Evolutionary conservation across 2,888 invertebrate species (phyloP).

Genomic region (Ramazzottius varieornatus): DNA sequence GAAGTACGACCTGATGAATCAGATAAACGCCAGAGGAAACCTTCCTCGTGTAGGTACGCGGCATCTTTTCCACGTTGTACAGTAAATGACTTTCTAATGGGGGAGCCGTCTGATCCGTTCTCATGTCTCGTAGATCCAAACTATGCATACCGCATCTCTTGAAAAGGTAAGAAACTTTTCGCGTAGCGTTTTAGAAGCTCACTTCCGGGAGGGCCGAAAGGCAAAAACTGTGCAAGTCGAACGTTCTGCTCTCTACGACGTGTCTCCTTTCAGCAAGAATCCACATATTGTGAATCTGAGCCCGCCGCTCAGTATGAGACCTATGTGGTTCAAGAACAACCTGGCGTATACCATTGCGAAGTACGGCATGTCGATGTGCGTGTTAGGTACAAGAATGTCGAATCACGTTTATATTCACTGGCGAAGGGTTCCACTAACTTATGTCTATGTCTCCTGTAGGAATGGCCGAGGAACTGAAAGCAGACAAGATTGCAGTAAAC

Average conservation of each 20-base stretch:
- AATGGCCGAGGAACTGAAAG: conserved; percentile 25
- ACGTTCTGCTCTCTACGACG: no score
- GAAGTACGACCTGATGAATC: conserved; percentile 26
- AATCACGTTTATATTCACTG: not conserved
- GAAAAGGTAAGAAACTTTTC: conserved; percentile 12
- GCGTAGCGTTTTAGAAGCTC: no score
- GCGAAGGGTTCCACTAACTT: not conserved
- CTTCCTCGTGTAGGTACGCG: conserved; percentile 23
- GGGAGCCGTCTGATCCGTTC: no score
- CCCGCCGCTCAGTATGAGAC: conserved; percentile 25
- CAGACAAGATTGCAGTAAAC: conserved; percentile 25
- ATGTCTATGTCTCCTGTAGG: conserved; percentile 9
- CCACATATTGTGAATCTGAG: conserved; percentile 27
- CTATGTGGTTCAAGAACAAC: conserved; percentile 24
- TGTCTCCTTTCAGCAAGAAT: conserved; percentile 20
- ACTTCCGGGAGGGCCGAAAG: no score
- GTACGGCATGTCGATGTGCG: conserved; percentile 28
- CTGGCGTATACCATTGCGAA: conserved; percentile 29
- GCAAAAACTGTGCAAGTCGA: no score
- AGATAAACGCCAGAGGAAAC: conserved; percentile 26
- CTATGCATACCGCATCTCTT: conserved; percentile 24
- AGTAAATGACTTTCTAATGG: no score
- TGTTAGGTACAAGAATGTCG: conserved; percentile 7
- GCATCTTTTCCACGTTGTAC: not conserved
- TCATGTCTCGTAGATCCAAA: conserved; percentile 19